Evolutionary conservation across 2,113 vertebrate species (phyloP).

Genomic region (Phyllostomus discolor): DNA sequence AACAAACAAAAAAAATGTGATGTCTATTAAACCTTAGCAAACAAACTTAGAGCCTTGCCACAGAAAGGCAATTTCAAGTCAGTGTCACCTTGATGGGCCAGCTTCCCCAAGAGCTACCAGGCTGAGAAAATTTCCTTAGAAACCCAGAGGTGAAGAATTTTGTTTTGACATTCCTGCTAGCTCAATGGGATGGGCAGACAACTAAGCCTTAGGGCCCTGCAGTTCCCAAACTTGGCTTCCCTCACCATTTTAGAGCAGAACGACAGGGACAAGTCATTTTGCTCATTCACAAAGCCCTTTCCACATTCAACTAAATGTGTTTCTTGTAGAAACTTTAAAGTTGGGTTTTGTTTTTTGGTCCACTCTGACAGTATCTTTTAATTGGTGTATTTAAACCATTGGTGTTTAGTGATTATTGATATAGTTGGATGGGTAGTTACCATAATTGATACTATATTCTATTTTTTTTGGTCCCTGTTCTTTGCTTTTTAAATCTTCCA

Average conservation of each 20-base stretch:
- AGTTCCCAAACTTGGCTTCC: neutral
- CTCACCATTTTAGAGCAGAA: neutral
- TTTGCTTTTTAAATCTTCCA: neutral
- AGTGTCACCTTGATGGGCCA: neutral
- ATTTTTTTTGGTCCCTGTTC: neutral
- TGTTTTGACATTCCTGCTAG: neutral
- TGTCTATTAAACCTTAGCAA: neutral
- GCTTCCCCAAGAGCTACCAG: neutral
- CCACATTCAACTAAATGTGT: neutral
- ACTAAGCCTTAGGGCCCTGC: neutral
- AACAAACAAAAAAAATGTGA: neutral
- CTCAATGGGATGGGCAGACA: neutral
- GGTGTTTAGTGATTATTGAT: neutral
- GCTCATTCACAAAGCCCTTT: neutral
- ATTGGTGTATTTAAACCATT: neutral
- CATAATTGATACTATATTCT: neutral
- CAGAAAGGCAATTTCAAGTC: neutral
- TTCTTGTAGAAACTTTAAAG: neutral
- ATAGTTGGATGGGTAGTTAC: neutral
- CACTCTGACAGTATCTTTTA: neutral
- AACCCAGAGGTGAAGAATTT: neutral
- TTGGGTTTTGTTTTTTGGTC: neutral
- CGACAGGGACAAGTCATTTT: neutral
- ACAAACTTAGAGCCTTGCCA: neutral
- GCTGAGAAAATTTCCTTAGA: neutral